Evolutionary conservation across 2,888 invertebrate species (phyloP).

Genomic region (Timandra comae): DNA sequence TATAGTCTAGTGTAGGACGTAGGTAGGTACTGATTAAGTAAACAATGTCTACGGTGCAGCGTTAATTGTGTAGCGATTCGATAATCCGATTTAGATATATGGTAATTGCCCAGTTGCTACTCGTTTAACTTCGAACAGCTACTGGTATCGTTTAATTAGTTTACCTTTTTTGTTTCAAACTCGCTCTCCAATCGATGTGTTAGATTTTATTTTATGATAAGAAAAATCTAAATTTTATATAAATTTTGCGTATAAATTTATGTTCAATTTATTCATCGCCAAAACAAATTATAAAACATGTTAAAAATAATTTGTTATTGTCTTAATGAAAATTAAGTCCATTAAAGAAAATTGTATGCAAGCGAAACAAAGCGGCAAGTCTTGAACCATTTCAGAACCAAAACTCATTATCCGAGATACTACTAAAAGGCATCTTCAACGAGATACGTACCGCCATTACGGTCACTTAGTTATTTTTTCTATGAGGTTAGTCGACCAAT

Average conservation of each 20-base stretch:
- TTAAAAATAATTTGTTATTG: too few species aligned
- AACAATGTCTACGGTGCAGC: slow-evolving; percentile 33
- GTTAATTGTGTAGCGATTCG: slow-evolving; percentile 49
- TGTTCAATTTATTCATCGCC: too few species aligned
- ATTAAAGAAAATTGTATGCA: too few species aligned
- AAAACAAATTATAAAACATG: too few species aligned
- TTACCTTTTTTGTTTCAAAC: slow-evolving; percentile 19
- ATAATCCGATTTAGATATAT: slow-evolving; percentile 46
- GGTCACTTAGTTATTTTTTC: slow-evolving; percentile 18
- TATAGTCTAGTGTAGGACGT: slow-evolving; percentile 14
- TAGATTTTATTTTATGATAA: too few species aligned
- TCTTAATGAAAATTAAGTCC: too few species aligned
- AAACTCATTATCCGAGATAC: slow-evolving; percentile 2
- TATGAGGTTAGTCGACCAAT: slow-evolving; percentile 41
- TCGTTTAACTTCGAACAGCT: slow-evolving; percentile 34
- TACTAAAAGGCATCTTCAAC: slow-evolving; percentile 24
- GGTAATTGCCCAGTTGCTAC: slow-evolving; percentile 38
- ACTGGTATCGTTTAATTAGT: slow-evolving; percentile 36
- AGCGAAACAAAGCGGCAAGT: too few species aligned
- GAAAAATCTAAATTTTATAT: too few species aligned
- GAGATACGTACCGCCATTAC: slow-evolving; percentile 18
- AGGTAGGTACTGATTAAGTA: slow-evolving; percentile 14
- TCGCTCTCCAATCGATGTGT: slow-evolving; percentile 2
- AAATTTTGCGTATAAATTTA: too few species aligned
- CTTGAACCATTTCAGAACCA: background rate